Conservation (phyloP, 2,888 invertebrate genomes). For the Calameuta filiformis region DNA sequence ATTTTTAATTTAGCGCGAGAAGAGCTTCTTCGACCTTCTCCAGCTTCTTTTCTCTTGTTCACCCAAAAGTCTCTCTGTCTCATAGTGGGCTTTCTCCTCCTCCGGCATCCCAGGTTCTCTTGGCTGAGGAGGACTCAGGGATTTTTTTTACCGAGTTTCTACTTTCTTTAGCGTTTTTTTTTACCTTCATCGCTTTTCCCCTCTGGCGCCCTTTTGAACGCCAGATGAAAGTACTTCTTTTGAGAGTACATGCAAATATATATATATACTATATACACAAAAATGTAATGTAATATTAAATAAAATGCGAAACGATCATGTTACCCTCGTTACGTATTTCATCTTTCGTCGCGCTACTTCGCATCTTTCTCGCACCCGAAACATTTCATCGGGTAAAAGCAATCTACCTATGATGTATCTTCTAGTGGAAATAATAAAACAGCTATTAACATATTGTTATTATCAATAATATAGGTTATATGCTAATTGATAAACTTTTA, state of each 20-base stretch:
- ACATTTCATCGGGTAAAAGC: neutral
- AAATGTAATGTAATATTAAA: conserved; percentile 10
- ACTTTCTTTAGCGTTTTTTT: conserved; percentile 16
- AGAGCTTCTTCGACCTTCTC: conserved; percentile 12
- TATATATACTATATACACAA: neutral
- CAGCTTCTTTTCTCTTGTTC: conserved; percentile 5
- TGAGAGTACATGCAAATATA: conserved; percentile 14
- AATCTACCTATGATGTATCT: neutral
- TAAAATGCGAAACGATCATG: conserved; percentile 19
- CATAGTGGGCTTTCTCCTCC: neutral
- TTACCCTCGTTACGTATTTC: conserved; percentile 17
- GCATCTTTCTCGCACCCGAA: neutral
- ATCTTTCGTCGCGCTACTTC: conserved; percentile 4
- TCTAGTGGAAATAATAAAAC: too few relatives aligned
- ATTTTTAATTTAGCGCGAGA: conserved; percentile 24
- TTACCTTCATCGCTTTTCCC: conserved; percentile 13
- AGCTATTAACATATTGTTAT: too few relatives aligned
- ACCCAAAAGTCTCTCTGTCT: neutral
- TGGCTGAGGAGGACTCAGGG: neutral
- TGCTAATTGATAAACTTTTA: too few relatives aligned
- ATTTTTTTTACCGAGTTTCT: neutral
- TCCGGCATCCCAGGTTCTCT: neutral
- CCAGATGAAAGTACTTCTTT: conserved; percentile 15
- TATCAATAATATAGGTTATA: too few relatives aligned
- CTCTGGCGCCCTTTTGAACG: conserved; percentile 14